Conservation (phyloP, 92 coral and sea anemone species). For the Zoanthus gigantus region DNA sequence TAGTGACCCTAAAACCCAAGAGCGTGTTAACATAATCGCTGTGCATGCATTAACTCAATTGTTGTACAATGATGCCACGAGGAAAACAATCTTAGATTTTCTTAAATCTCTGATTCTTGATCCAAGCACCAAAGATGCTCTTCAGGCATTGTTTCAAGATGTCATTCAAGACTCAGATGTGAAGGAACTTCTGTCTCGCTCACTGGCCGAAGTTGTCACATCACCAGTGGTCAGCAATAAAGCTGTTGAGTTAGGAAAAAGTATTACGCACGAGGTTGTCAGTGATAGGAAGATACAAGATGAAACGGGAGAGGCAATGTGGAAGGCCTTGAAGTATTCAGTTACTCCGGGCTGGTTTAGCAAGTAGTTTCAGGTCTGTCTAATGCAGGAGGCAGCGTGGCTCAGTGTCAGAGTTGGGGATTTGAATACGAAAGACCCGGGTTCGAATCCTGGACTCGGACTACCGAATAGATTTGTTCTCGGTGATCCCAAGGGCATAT, state of each 20-base stretch:
- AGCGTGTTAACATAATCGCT: slow-evolving; percentile 79
- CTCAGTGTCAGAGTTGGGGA: no score
- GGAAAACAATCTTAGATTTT: slow-evolving; percentile 66
- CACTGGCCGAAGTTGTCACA: slow-evolving; percentile 83
- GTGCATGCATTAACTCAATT: slow-evolving; percentile 69
- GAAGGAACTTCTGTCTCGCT: slow-evolving; percentile 85
- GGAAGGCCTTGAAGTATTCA: slow-evolving; percentile 86
- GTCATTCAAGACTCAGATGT: slow-evolving; percentile 80
- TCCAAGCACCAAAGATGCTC: slow-evolving; percentile 75
- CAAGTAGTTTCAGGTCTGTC: background rate
- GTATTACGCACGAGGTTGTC: slow-evolving; percentile 89
- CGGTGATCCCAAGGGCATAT: no score
- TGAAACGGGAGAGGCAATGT: slow-evolving; percentile 94
- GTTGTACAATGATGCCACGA: slow-evolving; percentile 64
- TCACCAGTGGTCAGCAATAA: slow-evolving; percentile 83
- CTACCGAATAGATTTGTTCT: no score
- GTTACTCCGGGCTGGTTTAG: slow-evolving; percentile 94
- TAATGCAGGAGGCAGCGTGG: no score
- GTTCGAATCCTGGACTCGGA: no score
- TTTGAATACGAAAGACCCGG: no score
- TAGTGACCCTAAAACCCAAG: slow-evolving; percentile 77
- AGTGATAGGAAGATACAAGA: slow-evolving; percentile 81
- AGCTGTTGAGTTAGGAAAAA: slow-evolving; percentile 89
- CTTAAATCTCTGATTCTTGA: slow-evolving; percentile 83
- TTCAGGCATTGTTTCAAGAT: slow-evolving; percentile 70